Evolutionary conservation across 1,140 invertebrate species (phyloP).

Genomic region (Paralvinella palmiformis): DNA sequence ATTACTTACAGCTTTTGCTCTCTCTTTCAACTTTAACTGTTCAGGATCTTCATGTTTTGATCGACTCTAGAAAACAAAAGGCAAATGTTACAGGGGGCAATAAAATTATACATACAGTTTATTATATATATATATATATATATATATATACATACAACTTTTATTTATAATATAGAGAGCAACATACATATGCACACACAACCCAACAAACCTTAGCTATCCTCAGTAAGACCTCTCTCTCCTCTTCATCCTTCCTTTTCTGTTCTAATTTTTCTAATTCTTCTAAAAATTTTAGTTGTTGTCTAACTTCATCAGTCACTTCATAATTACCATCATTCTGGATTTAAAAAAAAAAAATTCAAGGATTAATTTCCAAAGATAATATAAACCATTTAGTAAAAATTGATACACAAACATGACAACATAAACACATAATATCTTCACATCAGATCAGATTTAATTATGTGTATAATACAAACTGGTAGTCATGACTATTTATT

Average conservation of each 20-base stretch:
- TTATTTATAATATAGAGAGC: neutral
- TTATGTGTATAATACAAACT: too few relatives aligned
- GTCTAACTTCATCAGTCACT: slow-evolving; percentile 80
- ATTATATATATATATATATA: slow-evolving; percentile 1
- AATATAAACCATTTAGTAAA: too few relatives aligned
- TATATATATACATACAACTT: neutral
- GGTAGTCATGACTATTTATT: too few relatives aligned
- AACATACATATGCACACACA: neutral
- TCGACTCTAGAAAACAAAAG: slow-evolving; percentile 53
- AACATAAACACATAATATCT: too few relatives aligned
- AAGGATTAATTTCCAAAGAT: too few relatives aligned
- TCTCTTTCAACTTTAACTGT: slow-evolving; percentile 92
- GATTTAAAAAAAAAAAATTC: too few relatives aligned
- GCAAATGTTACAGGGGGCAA: neutral
- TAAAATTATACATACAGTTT: neutral
- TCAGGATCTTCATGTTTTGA: slow-evolving; percentile 96
- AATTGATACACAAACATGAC: too few relatives aligned
- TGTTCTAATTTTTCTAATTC: slow-evolving; percentile 90
- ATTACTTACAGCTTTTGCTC: slow-evolving; percentile 72
- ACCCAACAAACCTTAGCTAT: slow-evolving; percentile 75
- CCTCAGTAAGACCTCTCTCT: slow-evolving; percentile 82
- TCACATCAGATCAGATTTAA: too few relatives aligned
- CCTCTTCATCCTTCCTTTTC: slow-evolving; percentile 88
- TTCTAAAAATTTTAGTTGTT: slow-evolving; percentile 91
- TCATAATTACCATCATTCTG: slow-evolving; percentile 83